Conservation (phyloP, 2,113 vertebrate species). For the Okapia johnstoni region DNA sequence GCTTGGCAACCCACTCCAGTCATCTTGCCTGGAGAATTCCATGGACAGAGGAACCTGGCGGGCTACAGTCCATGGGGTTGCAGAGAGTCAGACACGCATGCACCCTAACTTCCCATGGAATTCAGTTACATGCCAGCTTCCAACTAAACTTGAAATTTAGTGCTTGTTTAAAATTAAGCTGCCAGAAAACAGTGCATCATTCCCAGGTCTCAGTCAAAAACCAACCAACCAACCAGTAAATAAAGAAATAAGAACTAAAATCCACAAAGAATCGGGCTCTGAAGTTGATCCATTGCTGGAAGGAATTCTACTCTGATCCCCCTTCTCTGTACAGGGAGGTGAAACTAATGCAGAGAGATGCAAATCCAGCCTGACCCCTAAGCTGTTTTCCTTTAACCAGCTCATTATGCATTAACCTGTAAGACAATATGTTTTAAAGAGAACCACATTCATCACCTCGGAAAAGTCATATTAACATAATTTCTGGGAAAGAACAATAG, state of each 20-base stretch:
- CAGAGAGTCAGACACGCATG: neutral
- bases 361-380: constrained; percentile 23
- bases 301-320: neutral
- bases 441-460: constrained; percentile 78
- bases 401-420: constrained; percentile 71
- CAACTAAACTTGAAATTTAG: neutral
- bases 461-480: constrained; percentile 85
- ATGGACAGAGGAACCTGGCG: neutral
- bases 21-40: neutral
- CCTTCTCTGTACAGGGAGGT: neutral
- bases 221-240: neutral
- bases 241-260: neutral
- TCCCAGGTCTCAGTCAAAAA: neutral
- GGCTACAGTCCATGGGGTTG: neutral
- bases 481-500: constrained; percentile 83
- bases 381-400: constrained; percentile 54
- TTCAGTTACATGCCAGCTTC: neutral
- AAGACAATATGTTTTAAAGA: constrained; percentile 74
- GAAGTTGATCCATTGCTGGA: neutral
- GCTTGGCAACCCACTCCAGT: neutral
- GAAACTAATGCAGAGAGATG: constrained; percentile 14
- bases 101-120: neutral
- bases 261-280: neutral
- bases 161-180: neutral
- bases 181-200: neutral